Evolutionary conservation across 2,888 invertebrate genomes (phyloP), one percentile per base, ranked within the genome.

Genomic region (Papilio protenor): DNA sequence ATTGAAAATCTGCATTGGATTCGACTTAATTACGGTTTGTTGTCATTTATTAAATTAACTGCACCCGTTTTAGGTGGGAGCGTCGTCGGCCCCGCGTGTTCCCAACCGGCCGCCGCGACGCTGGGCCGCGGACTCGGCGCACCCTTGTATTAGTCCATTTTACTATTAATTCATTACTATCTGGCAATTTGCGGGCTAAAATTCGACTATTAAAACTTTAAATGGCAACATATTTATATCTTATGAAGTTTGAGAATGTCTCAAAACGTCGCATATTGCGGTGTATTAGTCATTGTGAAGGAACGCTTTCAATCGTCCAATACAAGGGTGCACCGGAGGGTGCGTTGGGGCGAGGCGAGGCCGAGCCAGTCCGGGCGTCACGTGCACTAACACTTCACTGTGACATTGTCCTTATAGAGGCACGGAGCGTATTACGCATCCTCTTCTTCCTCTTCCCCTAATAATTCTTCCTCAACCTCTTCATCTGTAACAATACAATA

Each of bases 331-430:
- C 77, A 77, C 59, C 59, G 75, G 69, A 85, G 84, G 61, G 59
- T 59, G 92, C 91, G 93, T 94, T 94, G 94, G 87, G 94, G 93
- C 93, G 92, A 93, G 82, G 90, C 92, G 92, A 85, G 92, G 93
- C 92, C 94, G 91, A 89, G 88, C 89, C 89, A 88, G 88, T 90
- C 90, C 90, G 89, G 87, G 91, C 94, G 93, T 93, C 94, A 94
- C 95, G 87, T 89, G 89, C 93, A 94, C 93, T 92, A 92, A 93
- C 94, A 94, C 94, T 90, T 93, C 94, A 95, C 95, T 94, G 95
- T 94, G 94, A 95, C 94, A 95, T 94, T 93, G 94, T 95, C 95
- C 95, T 91, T 94, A 88, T 82, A 85, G 90, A 91, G 90, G 90
- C 91, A 88, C 91, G 86, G 90, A 88, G 87, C 91, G 92, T 95